A percentile compares a stretch with the other conserved stretches of the same genome.
phyloP scores from a whole-genome alignment of 2,113 vertebrate genomes.

The Caranx melampygus region DNA sequence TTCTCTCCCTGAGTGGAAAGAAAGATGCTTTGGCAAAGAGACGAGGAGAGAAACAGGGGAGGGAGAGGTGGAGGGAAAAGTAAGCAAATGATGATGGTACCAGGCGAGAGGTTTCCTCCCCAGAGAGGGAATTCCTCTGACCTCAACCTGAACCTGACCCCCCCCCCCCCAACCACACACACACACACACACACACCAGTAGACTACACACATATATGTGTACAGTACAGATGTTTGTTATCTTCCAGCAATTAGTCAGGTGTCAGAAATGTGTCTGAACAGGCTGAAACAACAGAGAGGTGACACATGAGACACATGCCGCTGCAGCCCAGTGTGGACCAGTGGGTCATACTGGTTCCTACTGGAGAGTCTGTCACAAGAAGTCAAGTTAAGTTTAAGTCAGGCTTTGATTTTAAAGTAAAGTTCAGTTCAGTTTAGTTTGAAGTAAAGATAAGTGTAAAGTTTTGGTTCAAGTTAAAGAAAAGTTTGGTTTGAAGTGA shows the following conservation, averaged over 20 bases:
- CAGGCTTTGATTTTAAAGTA: no score
- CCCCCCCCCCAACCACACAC: neutral
- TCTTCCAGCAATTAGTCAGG: slow-evolving; percentile 37
- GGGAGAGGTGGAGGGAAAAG: slow-evolving; percentile 42
- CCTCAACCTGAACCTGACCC: slow-evolving; percentile 54
- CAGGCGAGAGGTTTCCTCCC: slow-evolving; percentile 55
- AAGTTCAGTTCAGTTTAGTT: no score
- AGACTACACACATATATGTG: slow-evolving; percentile 4
- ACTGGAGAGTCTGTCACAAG: no score
- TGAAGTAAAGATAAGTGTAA: no score
- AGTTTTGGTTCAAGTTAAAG: no score
- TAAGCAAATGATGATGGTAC: slow-evolving; percentile 61
- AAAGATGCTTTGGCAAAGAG: slow-evolving; percentile 42
- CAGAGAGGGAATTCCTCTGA: slow-evolving; percentile 69
- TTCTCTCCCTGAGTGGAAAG: slow-evolving; percentile 49
- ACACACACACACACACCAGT: neutral
- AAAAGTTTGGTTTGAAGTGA: no score
- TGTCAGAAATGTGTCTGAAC: slow-evolving; percentile 47
- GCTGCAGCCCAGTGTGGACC: slow-evolving; percentile 13
- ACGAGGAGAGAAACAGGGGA: neutral
- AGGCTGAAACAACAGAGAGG: slow-evolving; percentile 66
- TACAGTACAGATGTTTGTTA: neutral
- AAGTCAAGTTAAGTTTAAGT: no score
- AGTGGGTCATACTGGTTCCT: slow-evolving; percentile 18
- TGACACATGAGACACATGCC: slow-evolving; percentile 45